Conservation (phyloP, 2,888 invertebrate genomes). For the Scaptomyza polygonia region DNA sequence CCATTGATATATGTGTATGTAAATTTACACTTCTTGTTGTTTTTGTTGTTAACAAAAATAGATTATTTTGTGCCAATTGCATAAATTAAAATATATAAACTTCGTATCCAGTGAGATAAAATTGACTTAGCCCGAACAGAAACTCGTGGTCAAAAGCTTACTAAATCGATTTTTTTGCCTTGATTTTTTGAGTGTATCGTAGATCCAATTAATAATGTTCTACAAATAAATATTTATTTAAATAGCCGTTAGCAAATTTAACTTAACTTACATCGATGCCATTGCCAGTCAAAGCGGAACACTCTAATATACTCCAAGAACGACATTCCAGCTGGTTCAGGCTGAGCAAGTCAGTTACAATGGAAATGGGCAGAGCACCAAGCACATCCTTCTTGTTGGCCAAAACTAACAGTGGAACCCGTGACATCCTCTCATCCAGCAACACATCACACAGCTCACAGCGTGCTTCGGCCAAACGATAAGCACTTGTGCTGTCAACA, state of each 20-base stretch:
- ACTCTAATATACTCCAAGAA: slow-evolving; percentile 98
- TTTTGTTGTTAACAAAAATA: slow-evolving; percentile 41
- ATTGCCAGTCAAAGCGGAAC: slow-evolving; percentile 94
- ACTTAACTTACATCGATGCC: slow-evolving; percentile 94
- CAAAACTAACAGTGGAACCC: slow-evolving; percentile 95
- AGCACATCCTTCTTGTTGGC: slow-evolving; percentile 98
- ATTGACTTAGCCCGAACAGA: slow-evolving; percentile 22
- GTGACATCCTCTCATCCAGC: slow-evolving; percentile 94
- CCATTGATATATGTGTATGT: slow-evolving; percentile 37
- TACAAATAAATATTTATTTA: not conserved
- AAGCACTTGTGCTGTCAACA: slow-evolving; percentile 97
- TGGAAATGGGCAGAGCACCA: slow-evolving; percentile 87
- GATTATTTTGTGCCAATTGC: slow-evolving; percentile 53
- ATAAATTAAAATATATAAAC: slow-evolving; percentile 50
- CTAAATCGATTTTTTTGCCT: slow-evolving; percentile 9
- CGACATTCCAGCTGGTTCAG: slow-evolving; percentile 92
- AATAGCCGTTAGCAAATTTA: not conserved
- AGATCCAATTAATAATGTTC: slow-evolving; percentile 47
- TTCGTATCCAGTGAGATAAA: slow-evolving; percentile 11
- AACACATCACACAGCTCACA: slow-evolving; percentile 96
- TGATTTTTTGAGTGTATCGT: slow-evolving; percentile 18
- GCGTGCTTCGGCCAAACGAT: slow-evolving; percentile 96
- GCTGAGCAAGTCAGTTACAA: slow-evolving; percentile 89
- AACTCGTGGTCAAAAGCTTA: slow-evolving; percentile 17
- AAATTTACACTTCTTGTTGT: no score